Evolutionary conservation across 2,888 invertebrate genomes (phyloP).

Genomic region (Melieria picta): DNA sequence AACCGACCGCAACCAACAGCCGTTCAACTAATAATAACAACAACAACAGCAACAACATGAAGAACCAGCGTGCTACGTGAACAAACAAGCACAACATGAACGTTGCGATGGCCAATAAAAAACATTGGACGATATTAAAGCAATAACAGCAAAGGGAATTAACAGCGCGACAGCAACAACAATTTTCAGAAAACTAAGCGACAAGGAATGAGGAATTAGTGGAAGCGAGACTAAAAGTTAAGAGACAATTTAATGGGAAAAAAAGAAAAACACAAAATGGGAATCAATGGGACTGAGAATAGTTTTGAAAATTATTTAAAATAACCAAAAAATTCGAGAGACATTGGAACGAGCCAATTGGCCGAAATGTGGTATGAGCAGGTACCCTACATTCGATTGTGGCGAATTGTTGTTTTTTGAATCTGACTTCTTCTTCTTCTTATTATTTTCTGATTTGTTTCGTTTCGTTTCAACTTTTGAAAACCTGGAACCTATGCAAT

Average conservation of each 20-base stretch:
- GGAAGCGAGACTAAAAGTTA: neutral
- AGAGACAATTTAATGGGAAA: neutral
- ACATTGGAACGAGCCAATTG: no score
- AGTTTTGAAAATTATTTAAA: neutral
- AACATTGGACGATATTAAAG: constrained; percentile 1
- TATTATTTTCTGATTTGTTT: no score
- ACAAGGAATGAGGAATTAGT: neutral
- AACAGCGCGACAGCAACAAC: neutral
- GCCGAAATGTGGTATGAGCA: no score
- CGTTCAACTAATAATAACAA: neutral
- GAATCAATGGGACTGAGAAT: neutral
- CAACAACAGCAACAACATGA: neutral
- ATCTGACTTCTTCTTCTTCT: no score
- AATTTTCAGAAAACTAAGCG: neutral
- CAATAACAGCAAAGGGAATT: neutral
- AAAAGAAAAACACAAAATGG: neutral
- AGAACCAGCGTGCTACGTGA: neutral
- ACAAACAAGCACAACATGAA: neutral
- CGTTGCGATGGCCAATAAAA: neutral
- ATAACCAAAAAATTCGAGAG: neutral
- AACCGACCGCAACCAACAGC: neutral
- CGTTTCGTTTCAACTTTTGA: no score
- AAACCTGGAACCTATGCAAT: no score
- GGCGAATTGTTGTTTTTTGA: no score
- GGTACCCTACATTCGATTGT: no score